A percentile compares a stretch with the other conserved stretches of the same genome.
Conservation (phyloP, 1,140 invertebrate species). For the Trichonephila clavipes region DNA sequence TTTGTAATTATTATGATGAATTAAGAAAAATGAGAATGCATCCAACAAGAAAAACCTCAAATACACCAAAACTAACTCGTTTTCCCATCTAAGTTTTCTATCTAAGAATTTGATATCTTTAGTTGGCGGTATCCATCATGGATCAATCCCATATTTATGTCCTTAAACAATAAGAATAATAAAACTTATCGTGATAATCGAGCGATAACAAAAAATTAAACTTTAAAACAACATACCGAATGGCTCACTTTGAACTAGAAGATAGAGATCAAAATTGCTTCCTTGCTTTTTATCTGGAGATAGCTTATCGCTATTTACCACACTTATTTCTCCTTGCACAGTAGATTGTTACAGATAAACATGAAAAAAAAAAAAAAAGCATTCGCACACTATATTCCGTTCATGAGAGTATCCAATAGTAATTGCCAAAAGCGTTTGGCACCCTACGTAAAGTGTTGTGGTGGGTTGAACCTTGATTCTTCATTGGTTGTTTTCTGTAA, state of each 20-base stretch:
- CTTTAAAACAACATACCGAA: conserved; percentile 10
- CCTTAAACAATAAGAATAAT: background rate
- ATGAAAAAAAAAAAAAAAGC: background rate
- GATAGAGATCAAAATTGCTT: conserved; percentile 55
- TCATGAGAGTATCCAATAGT: background rate
- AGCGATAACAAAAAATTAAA: conserved; percentile 8
- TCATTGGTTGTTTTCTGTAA: background rate
- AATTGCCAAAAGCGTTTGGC: background rate
- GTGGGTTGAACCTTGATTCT: background rate
- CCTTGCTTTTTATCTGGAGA: conserved; percentile 40
- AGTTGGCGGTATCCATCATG: background rate
- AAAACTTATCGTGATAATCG: background rate
- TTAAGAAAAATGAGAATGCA: too few relatives aligned
- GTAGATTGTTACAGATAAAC: conserved; percentile 44
- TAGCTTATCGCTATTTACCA: conserved; percentile 24
- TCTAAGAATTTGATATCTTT: background rate
- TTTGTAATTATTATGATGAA: too few relatives aligned
- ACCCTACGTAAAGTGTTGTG: background rate
- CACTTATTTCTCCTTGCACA: background rate
- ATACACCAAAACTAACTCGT: background rate
- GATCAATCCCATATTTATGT: background rate
- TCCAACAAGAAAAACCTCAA: background rate
- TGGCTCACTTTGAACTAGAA: conserved; percentile 1
- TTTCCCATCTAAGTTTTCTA: background rate
- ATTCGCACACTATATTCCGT: background rate